These are phyloP conservation scores for Penaeus indicus DNA, from an alignment of 1,140 invertebrate genomes.

Conservation along the genomic window DNA sequence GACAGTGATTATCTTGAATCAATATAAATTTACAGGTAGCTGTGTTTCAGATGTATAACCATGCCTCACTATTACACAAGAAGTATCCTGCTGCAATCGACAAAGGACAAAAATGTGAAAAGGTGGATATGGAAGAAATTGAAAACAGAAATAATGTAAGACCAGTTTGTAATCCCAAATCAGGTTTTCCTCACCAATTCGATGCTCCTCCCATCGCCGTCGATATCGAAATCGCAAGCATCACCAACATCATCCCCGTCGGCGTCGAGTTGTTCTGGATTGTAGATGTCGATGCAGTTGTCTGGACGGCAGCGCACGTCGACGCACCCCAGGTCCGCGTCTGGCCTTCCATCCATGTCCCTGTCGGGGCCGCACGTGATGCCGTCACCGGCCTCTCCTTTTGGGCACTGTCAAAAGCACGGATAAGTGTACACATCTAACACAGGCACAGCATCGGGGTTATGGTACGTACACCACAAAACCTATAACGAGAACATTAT, in stretches of 20 bases:
- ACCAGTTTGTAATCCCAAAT: not conserved
- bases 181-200: no score
- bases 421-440: no score
- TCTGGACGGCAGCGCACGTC: constrained; percentile 89
- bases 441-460: no score
- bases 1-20: not conserved
- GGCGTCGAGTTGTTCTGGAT: constrained; percentile 85
- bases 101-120: no score
- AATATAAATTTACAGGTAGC: no score
- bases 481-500: no score
- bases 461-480: no score
- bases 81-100: no score
- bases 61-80: not conserved
- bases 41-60: not conserved
- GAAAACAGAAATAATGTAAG: not conserved
- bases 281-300: constrained; percentile 89
- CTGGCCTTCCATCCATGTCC: constrained; percentile 65
- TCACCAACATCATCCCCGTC: constrained; percentile 87
- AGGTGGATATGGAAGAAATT: no score
- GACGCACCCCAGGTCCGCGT: constrained; percentile 78
- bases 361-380: no score
- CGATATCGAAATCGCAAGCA: constrained; percentile 89
- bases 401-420: no score
- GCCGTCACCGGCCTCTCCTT: no score
- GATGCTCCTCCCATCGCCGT: constrained; percentile 79